Evolutionary conservation across 2,888 invertebrate species (phyloP).

Genomic region (Yponomeuta plumbellus): DNA sequence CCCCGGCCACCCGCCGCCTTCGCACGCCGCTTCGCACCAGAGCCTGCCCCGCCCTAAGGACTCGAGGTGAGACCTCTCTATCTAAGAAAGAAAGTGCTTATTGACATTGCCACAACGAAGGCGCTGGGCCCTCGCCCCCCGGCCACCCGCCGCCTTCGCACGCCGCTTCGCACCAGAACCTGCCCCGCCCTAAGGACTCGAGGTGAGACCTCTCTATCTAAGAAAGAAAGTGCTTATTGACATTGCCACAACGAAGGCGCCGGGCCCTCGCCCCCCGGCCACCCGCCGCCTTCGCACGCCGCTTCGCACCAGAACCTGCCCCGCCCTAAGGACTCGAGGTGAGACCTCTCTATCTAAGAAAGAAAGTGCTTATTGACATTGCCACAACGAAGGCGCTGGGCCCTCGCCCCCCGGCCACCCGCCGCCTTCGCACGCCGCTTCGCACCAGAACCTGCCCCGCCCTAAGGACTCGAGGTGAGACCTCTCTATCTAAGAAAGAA

Average conservation of each 20-base stretch:
- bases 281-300: conserved; percentile 27
- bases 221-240: too few relatives aligned
- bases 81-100: too few relatives aligned
- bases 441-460: conserved; percentile 34
- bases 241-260: conserved; percentile 32
- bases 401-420: conserved; percentile 57
- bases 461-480: conserved; percentile 57
- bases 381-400: conserved; percentile 37
- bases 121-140: conserved; percentile 50
- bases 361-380: background rate
- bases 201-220: conserved; percentile 45
- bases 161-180: conserved; percentile 25
- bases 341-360: too few relatives aligned
- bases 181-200: conserved; percentile 52
- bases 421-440: conserved; percentile 10
- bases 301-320: conserved; percentile 30
- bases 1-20: too few relatives aligned
- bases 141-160: conserved; percentile 36
- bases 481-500: too few relatives aligned
- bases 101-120: conserved; percentile 56
- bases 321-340: conserved; percentile 60
- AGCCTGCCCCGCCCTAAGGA: too few relatives aligned
- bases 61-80: too few relatives aligned
- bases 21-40: too few relatives aligned
- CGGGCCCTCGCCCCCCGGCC: conserved; percentile 56